Evolutionary conservation across 2,888 invertebrate species (phyloP), one percentile per base, ranked within the genome.

Genomic region (Acronicta psi): DNA sequence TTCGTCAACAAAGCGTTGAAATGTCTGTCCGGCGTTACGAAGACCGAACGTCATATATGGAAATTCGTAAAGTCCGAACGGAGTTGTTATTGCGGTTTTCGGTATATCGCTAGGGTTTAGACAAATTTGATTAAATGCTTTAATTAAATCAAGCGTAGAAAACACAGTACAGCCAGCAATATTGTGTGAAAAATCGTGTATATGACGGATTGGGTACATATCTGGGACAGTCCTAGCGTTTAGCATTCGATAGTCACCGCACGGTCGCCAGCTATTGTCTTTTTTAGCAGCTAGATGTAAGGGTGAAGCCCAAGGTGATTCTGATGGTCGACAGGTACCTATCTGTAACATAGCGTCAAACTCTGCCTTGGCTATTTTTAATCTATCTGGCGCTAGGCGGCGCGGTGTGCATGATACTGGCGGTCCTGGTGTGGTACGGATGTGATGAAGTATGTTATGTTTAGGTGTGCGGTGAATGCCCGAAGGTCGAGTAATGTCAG

Each of bases 291-390:
- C 38, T 1, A 38, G 9, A 10, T 38, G 38, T 1, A 38, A 6
- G 0, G 38, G 17, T 0, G 38, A 17, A 1, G 38, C 17, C 38
- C 38, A 38, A 11, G 38, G 10, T 9, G 11, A 11, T 4, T 38
- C 17, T 0, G 38, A 38, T 0, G 2, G 16, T 2, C 17, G 6
- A 3, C 17, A 73, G 1, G 66, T 76, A 20, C 77, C 78, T 38
- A 20, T 57, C 0, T 18, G 16, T 23, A 80, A 25, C 81, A 84
- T 82, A 0, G 25, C 55, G 1, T 82, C 61, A 37, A 86, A 84
- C 31, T 84, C n/a, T n/a, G n/a, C n/a, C n/a, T n/a, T n/a, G n/a
- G 84, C 83, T 1, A 78, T 75, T 23, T 69, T 67, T 0, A 81
- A 47, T 29, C 69, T 67, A n/a, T 81, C 78, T 0, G 83, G 83